Evolutionary conservation across 2,888 invertebrate genomes (phyloP), one percentile per base, ranked within the genome.

Genomic region (Rosalia funebris): DNA sequence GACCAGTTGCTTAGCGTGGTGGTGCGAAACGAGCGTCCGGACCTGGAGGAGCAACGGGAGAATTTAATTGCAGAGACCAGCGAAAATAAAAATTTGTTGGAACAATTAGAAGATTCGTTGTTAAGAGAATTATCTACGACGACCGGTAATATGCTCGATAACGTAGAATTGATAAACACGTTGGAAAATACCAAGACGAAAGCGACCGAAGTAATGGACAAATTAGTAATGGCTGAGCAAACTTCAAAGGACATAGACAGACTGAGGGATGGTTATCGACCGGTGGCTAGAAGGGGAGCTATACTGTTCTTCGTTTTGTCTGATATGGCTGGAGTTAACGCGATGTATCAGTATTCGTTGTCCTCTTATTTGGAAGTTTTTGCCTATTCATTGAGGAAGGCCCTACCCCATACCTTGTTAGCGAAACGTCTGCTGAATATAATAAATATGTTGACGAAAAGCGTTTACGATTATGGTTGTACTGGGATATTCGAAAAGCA

Each of bases 291-390:
- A 71, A 86, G 95, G 50, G 96, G 95, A 2, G 95, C 96, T 2
- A 91, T 95, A 47, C 83, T 96, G 47, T 96, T 95, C 82, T 96
- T 96, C 78, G 93, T 95, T 0, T 82, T 96, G 14, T 89, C 93
- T 0, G 95, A 96, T 76, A 93, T 96, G 93, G 90, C 95, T 0
- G 86, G 87, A 0, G 92, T 96, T 1, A 95, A 93, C 79, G 82
- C 87, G 32, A 96, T 96, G 96, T 96, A 96, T 77, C 96, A 96
- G 75, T 96, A 95, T 80, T 95, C 96, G 0, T 82, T 96, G 56
- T 87, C 87, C 1, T 89, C 94, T 0, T 96, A 95, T 74, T 83
- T 96, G 19, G 91, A 92, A 66, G 92, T 96, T 1, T 96, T 96
- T 75, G 84, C 88, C 0, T 90, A 86, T 76, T 92, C 96, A 0